Evolutionary conservation across 2,888 invertebrate genomes (phyloP), one percentile per base, ranked within the genome.

Genomic region (Girardia tigrina): DNA sequence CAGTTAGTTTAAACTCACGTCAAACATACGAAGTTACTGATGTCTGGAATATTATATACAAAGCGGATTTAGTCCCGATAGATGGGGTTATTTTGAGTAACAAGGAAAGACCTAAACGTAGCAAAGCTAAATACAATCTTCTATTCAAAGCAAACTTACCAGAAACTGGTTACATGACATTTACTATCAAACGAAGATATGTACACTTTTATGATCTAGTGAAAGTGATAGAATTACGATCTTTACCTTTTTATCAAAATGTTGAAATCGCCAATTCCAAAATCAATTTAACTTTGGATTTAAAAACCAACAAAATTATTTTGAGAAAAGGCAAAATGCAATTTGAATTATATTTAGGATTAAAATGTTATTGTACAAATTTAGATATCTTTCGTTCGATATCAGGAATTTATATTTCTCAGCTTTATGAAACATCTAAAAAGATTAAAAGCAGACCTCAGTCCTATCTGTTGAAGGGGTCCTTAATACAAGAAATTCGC

Each of bases 401-500:
- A 16, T 36, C 36, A 16, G 36, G 36, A 36, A 36, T 36, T 36
- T 36, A 36, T 36, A 12, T 36, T 12, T 36, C 36, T 12, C 12
- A 12, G 8, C 36, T 36, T 36, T 12, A 36, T 12, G 36, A 36
- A 36, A 36, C 16, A 36, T 36, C 36, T 8, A 36, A 36, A 36
- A 36, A 36, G 16, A 36, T 36, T 16, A 8, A 36, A 36, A 36
- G 36, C 36, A 36, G 16, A 36, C 36, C 36, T 36, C 8, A 8
- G 16, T 36, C 36, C 8, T 16, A 36, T 16, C 12, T 36, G 8
- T 36, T 36, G 16, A 36, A 36, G 36, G 70, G 74, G 6, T 26
- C 14, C 4, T 12, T 26, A 56, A 26, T 73, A 26, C 6, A 20
- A 26, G 94, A 97, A 85, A 84, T 91, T 0, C 90, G 90, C 78